Conservation (phyloP, 2,797 vertebrate species). For the Oreortyx pictus region DNA sequence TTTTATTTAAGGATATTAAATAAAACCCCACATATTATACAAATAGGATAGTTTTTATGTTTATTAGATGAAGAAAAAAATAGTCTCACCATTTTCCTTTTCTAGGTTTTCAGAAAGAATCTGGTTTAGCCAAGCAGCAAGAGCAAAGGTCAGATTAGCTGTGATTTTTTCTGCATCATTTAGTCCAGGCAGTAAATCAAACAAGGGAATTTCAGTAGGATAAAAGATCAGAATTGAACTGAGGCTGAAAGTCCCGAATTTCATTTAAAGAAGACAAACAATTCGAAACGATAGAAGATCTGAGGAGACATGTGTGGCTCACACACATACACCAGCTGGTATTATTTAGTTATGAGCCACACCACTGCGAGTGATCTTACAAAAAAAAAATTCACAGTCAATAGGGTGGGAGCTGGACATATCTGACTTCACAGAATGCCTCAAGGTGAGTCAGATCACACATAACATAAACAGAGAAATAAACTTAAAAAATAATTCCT, state of each 20-base stretch:
- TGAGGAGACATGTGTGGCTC: background rate
- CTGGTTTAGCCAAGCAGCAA: constrained; percentile 33
- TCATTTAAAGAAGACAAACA: constrained; percentile 54
- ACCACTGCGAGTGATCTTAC: background rate
- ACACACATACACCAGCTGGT: background rate
- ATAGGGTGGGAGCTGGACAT: background rate
- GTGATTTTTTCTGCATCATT: background rate
- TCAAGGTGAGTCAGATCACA: constrained; percentile 36
- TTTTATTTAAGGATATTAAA: background rate
- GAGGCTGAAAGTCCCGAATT: constrained; percentile 24
- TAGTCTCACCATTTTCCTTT: constrained; percentile 11
- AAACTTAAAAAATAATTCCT: background rate
- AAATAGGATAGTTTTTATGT: background rate
- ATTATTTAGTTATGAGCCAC: background rate
- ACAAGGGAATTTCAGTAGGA: background rate
- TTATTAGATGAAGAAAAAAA: constrained; percentile 19
- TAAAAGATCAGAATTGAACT: background rate
- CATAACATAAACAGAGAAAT: background rate
- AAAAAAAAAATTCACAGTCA: background rate
- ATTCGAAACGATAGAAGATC: constrained; percentile 17
- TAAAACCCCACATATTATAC: background rate
- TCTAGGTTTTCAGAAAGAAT: constrained; percentile 19
- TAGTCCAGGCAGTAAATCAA: constrained; percentile 33
- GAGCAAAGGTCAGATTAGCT: constrained; percentile 49
- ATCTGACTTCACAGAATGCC: background rate